These are phyloP conservation scores for Chrysemys picta DNA, from an alignment of 2,113 vertebrate species.

Conservation along the genomic window DNA sequence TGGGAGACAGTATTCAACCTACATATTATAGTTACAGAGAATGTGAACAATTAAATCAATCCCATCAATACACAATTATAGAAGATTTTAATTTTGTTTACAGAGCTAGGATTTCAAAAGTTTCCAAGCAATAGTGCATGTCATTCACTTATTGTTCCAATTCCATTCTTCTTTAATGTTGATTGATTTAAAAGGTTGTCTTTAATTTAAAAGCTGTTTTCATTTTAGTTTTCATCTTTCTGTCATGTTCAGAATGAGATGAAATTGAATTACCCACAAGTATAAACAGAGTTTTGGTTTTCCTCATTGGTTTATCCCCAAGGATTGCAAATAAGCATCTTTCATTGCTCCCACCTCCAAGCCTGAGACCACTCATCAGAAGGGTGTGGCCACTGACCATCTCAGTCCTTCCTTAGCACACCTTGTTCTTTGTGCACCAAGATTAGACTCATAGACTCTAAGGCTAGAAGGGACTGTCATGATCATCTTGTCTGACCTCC, in stretches of 20 bases:
- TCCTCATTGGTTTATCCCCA: conserved; percentile 70
- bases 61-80: conserved; percentile 67
- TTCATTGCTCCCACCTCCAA: conserved; percentile 42
- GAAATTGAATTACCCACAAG: conserved; percentile 77
- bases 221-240: conserved; percentile 80
- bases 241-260: conserved; percentile 76
- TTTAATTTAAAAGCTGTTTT: conserved; percentile 79
- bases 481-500: not conserved
- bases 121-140: conserved; percentile 72
- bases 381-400: not conserved
- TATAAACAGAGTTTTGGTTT: conserved; percentile 76
- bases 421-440: not conserved
- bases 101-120: conserved; percentile 76
- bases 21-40: conserved; percentile 61
- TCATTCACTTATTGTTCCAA: conserved; percentile 75
- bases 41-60: conserved; percentile 70
- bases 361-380: not conserved
- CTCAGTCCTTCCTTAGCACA: not conserved
- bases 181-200: conserved; percentile 77
- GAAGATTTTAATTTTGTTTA: conserved; percentile 72
- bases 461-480: not conserved
- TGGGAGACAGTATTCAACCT: conserved; percentile 21
- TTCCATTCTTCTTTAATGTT: conserved; percentile 77
- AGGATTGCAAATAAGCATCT: conserved; percentile 46
- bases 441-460: not conserved